Conservation (phyloP, 2,113 vertebrate species). For the Rafetus swinhoei region DNA sequence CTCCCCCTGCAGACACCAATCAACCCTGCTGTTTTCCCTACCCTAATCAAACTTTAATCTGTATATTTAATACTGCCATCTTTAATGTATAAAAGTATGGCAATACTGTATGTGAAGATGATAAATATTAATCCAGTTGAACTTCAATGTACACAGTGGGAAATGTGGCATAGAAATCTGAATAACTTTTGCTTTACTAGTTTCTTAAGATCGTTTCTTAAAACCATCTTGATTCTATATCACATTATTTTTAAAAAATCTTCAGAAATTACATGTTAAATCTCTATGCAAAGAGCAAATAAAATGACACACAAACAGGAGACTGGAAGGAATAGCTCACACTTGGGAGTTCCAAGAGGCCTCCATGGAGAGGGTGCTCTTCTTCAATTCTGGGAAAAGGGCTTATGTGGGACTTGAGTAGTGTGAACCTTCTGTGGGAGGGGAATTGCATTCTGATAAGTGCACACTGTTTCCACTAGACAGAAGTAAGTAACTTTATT, state of each 20-base stretch:
- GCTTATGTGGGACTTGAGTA: neutral
- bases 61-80: neutral
- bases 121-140: neutral
- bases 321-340: neutral
- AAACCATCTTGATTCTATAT: neutral
- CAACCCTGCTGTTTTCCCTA: neutral
- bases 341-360: neutral
- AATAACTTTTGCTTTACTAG: fast-evolving
- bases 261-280: too few relatives aligned
- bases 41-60: neutral
- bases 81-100: neutral
- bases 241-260: neutral
- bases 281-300: neutral
- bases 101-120: neutral
- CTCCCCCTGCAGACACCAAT: too few relatives aligned
- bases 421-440: neutral
- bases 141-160: neutral
- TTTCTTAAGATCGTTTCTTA: neutral
- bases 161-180: neutral
- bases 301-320: neutral
- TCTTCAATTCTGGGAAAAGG: slow-evolving; percentile 31
- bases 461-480: neutral
- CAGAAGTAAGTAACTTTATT: neutral
- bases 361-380: neutral
- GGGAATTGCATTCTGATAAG: slow-evolving; percentile 3